Evolutionary conservation across 1,140 invertebrate species (phyloP), one percentile per base, ranked within the genome.

Genomic region (Octopus sinensis): DNA sequence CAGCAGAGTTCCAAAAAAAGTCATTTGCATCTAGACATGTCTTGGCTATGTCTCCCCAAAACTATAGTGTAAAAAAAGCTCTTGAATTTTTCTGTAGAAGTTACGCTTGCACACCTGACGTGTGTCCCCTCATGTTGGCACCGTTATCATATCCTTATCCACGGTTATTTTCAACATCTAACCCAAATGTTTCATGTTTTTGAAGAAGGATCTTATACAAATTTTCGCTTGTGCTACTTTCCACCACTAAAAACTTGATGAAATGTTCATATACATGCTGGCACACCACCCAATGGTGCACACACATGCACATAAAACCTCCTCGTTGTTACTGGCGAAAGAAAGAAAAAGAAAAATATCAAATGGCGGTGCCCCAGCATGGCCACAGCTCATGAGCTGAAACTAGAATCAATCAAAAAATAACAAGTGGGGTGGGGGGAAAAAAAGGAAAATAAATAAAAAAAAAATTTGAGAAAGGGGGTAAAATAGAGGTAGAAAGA

Each of bases 191-290:
- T 68, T 68, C 62, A 68, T n/a, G 62, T 68, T 68, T n/a, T 10
- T 68, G 62, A 10, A 68, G 62, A 68, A 68, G 62, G n/a, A n/a
- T 68, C 9, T 68, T 68, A n/a, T n/a, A 68, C 62, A 68, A 68
- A 68, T 10, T n/a, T 68, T 68, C 62, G n/a, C 62, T 10, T 68
- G 62, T 68, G 62, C 62, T 68, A 68, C 62, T 68, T 68, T 68
- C 62, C 62, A 68, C 62, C 62, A 68, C 62, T 68, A 68, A 10
- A 68, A 68, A 68, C 62, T 68, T 68, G 62, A 68, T 68, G 62
- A 68, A 68, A 68, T 68, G 62, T 68, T 68, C 62, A 68, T 68
- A 68, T 68, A 68, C 62, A n/a, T n/a, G n/a, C n/a, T n/a, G n/a
- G n/a, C n/a, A n/a, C n/a, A n/a, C n/a, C n/a, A n/a, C n/a, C n/a